Evolutionary conservation across 2,113 vertebrate species (phyloP).

Genomic region (Eudyptes chrysolophus): DNA sequence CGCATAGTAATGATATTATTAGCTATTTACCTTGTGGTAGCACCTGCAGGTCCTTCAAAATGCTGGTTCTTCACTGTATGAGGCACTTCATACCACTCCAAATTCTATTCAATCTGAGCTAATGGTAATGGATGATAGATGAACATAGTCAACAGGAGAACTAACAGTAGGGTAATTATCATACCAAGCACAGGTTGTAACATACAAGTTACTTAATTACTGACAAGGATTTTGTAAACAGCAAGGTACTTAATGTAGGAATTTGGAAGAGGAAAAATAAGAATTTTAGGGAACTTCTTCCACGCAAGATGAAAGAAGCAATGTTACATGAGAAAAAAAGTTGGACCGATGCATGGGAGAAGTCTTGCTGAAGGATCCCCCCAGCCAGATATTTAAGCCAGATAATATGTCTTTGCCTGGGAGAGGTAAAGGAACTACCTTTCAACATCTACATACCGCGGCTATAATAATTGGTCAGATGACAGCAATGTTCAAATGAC

Average conservation of each 20-base stretch:
- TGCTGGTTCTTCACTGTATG: not conserved
- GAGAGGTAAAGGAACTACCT: not conserved
- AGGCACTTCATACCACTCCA: slow-evolving; percentile 20
- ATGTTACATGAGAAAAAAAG: not conserved
- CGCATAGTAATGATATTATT: not conserved
- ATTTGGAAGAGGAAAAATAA: not conserved
- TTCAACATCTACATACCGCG: not conserved
- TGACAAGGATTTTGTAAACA: not conserved
- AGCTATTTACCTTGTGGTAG: not conserved
- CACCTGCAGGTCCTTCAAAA: slow-evolving; percentile 46
- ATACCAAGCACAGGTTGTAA: not conserved
- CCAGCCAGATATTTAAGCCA: not conserved
- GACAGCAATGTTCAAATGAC: not conserved
- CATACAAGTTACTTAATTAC: slow-evolving; percentile 1
- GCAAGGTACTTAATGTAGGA: not conserved
- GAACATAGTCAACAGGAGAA: not conserved
- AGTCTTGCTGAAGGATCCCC: not conserved
- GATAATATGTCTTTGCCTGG: not conserved
- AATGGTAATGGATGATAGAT: not conserved
- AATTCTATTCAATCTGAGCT: not conserved
- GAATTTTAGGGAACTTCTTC: not conserved
- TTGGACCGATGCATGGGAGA: not conserved
- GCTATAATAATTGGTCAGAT: not conserved
- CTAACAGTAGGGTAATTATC: not conserved
- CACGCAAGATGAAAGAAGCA: not conserved